Base-by-base conservation (phyloP, 2,797 vertebrate genomes). In the Orestias chungarensis region DNA sequence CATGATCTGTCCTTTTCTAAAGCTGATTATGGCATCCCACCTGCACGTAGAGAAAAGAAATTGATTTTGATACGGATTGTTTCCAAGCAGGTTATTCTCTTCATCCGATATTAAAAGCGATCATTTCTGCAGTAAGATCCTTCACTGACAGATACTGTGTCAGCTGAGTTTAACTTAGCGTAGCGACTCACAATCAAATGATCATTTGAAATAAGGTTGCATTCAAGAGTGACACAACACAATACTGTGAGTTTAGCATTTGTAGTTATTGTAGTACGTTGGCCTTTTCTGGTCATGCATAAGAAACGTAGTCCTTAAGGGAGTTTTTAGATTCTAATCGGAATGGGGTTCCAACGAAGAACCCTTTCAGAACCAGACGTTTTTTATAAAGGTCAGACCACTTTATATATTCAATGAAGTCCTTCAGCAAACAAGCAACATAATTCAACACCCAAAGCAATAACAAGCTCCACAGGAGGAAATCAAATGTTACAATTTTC, bases 1-100 rank as follows among this genome's bases (percentile, higher is more conserved):
- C 94, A 95, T 95, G 86, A 55, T 71, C 55, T 78, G 73, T 59
- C 12, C 66, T 59, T 50, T 23, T 83, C 81, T 73, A 65, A 29
- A 50, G 12, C 25, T 20, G 73, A 71, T 85, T 84, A 86, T 35
- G 78, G 57, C 83, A 84, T 87, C 73, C 55, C 82, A 87, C 89
- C 93, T 94, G 80, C 25, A 68, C 64, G 73, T 27, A 71, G 72
- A 12, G 33, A 52, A 74, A 11, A 85, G 10, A 29, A 55, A 47
- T 40, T 20, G 42, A 59, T 59, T 47, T 64, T 33, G 15, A 57
- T 40, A 23, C 42, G 38, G 27, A 52, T 33, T n/a, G 11, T 7
- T 49, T 43, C 35, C 57, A 12, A 35, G 38, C 14, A 50, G 9
- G 64, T 27, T 43, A n/a, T 57, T 7, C n/a, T 62, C 17, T 43